Base-by-base conservation (phyloP, 1,140 invertebrate genomes). In the Drosophila punjabiensis region DNA sequence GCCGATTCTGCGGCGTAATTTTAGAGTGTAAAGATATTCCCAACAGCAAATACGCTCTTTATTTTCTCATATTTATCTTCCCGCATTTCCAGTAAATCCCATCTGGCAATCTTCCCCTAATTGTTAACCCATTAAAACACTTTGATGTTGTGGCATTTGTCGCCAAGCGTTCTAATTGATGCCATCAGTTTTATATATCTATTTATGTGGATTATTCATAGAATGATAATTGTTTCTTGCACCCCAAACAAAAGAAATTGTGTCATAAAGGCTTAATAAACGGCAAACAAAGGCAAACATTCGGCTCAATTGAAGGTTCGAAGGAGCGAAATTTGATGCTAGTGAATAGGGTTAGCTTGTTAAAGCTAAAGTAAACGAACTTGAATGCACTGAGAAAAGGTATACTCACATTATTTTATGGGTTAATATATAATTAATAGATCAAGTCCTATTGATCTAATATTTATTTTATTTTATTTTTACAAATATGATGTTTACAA, bases 201-300 rank as follows among this genome's bases (percentile, higher is more conserved):
- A 77, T 87, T 73, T 79, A 74, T 67, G 67, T 52, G 33, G n/a
- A 61, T 50, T 50, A 64, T 61, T 68, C 41, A 55, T 70, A 8
- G 66, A 73, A 73, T 59, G 39, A 71, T 41, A 39, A 48, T 41
- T 50, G 52, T 28, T 69, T 55, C 64, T 48, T 76, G 53, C 48
- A 73, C 71, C 32, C 66, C 64, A 47, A 39, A 63, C 47, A 68
- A 66, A 63, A 59, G 74, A 77, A 32, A 64, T 66, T 43, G 47
- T 64, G 53, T 63, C 43, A 80, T 69, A 50, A 67, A 70, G 58
- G 64, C 47, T 59, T 55, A 67, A 77, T 33, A 68, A 47, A 55
- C 35, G 52, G 28, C 71, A 87, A 81, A 74, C 61, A 77, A 68
- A 65, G 16, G 68, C 85, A 84, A 81, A 89, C 85, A 82, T 85